phyloP scores from a whole-genome alignment of 2,797 vertebrate species.

The Oreochromis grahami region DNA sequence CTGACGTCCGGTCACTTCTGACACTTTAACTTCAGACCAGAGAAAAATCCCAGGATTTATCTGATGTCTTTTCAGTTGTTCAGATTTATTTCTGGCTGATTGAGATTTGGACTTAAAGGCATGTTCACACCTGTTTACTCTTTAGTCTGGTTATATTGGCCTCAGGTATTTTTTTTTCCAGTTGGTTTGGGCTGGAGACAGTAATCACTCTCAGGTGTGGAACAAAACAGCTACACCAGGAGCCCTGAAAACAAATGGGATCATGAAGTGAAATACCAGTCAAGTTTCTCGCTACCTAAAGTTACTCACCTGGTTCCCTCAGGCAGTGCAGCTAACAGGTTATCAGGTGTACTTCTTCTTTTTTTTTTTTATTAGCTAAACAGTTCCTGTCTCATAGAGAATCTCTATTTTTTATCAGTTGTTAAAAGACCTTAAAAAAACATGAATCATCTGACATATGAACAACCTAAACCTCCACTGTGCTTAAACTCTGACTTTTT shows the following conservation, averaged over 20 bases:
- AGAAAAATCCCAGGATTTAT: neutral
- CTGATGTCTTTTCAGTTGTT: neutral
- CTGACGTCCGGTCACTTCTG: neutral
- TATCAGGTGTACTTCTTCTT: neutral
- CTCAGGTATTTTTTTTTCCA: neutral
- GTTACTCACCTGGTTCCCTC: neutral
- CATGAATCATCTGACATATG: rapidly evolving
- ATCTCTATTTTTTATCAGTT: neutral
- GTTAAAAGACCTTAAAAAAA: neutral
- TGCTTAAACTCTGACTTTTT: neutral
- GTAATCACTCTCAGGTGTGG: neutral
- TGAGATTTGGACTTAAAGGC: neutral
- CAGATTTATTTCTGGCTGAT: neutral
- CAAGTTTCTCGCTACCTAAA: neutral
- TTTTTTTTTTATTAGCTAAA: neutral
- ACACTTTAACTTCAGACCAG: neutral
- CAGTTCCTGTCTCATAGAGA: neutral
- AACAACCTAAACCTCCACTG: neutral
- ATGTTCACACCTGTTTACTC: neutral
- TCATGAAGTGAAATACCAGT: neutral
- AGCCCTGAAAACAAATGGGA: neutral
- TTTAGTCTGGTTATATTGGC: neutral
- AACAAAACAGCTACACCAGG: neutral
- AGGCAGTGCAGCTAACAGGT: neutral
- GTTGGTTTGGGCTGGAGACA: neutral